Percentiles rank a stretch among this genome's conserved stretches.
Evolutionary conservation across 2,888 invertebrate species (phyloP).

Genomic region (Chloroclystis v-ata): DNA sequence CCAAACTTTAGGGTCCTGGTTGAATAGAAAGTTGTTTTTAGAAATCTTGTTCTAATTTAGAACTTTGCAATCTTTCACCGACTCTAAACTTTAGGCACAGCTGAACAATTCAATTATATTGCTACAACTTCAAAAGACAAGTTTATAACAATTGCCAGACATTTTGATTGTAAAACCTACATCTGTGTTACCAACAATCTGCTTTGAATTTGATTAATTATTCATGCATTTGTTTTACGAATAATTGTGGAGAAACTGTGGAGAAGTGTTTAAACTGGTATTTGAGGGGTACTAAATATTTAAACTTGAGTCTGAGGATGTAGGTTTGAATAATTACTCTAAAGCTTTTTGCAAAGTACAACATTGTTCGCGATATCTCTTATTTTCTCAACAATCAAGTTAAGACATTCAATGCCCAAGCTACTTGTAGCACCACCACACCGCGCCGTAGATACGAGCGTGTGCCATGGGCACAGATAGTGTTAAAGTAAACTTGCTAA

Average conservation of each 20-base stretch:
- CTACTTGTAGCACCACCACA: too few species aligned
- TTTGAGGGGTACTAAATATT: neutral
- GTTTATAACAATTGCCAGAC: slow-evolving; percentile 19
- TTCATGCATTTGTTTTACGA: slow-evolving; percentile 1
- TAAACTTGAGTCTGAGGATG: too few species aligned
- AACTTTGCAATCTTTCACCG: slow-evolving; percentile 21
- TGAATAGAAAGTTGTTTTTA: slow-evolving; percentile 4
- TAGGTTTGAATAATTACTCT: too few species aligned
- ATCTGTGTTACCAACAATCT: slow-evolving; percentile 1
- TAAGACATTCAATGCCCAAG: too few species aligned
- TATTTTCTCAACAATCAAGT: too few species aligned
- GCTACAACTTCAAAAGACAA: slow-evolving; percentile 4
- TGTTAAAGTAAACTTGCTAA: too few species aligned
- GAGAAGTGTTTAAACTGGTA: neutral
- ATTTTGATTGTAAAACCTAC: slow-evolving; percentile 8
- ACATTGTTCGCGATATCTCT: too few species aligned
- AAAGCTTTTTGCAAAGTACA: too few species aligned
- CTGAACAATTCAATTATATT: slow-evolving; percentile 25
- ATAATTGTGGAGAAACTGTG: neutral
- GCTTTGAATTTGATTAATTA: neutral
- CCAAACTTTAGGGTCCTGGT: neutral
- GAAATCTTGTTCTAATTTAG: slow-evolving; percentile 22
- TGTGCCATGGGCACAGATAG: too few species aligned
- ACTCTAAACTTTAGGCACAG: slow-evolving; percentile 7
- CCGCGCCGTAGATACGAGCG: too few species aligned